A percentile compares a stretch with the other conserved stretches of the same genome.
These are phyloP conservation scores for Drosophila navojoa DNA, from an alignment of 1,140 invertebrate genomes.

Conservation along the genomic window DNA sequence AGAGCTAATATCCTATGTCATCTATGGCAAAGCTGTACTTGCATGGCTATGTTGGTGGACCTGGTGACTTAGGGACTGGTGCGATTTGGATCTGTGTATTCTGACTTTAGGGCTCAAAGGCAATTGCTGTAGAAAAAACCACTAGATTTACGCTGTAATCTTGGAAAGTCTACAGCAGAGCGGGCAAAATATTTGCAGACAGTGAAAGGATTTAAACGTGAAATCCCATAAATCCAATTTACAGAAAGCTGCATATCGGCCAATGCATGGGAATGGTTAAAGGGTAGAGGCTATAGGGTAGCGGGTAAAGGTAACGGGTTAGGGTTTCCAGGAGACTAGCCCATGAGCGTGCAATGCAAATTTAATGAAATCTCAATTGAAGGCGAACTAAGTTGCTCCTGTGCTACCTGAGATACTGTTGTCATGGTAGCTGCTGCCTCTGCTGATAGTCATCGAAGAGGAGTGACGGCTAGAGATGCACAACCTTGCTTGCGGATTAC, in stretches of 20 bases:
- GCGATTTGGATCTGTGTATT: neutral
- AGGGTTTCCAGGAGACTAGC: conserved; percentile 5
- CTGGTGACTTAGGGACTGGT: no score
- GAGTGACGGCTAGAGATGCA: conserved; percentile 34
- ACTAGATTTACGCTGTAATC: conserved; percentile 62
- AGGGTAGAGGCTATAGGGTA: conserved; percentile 10
- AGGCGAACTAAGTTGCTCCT: conserved; percentile 10
- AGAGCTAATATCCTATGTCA: no score
- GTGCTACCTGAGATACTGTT: conserved; percentile 17
- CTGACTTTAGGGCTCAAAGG: conserved; percentile 52
- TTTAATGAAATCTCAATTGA: conserved; percentile 67
- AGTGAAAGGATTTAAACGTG: conserved; percentile 79
- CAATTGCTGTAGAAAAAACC: conserved; percentile 77
- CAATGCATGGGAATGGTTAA: conserved; percentile 30
- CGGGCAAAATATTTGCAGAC: conserved; percentile 82
- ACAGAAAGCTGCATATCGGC: conserved; percentile 80
- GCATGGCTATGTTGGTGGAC: no score
- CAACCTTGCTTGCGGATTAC: conserved; percentile 67
- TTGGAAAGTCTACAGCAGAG: conserved; percentile 47
- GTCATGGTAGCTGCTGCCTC: neutral
- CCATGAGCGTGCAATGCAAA: conserved; percentile 10
- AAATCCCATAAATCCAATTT: conserved; percentile 83
- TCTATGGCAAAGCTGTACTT: no score
- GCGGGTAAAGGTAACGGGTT: conserved; percentile 15
- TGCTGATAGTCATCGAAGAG: conserved; percentile 21